Evolutionary conservation across 1,140 invertebrate species (phyloP).

Genomic region (Heliconius melpomene): DNA sequence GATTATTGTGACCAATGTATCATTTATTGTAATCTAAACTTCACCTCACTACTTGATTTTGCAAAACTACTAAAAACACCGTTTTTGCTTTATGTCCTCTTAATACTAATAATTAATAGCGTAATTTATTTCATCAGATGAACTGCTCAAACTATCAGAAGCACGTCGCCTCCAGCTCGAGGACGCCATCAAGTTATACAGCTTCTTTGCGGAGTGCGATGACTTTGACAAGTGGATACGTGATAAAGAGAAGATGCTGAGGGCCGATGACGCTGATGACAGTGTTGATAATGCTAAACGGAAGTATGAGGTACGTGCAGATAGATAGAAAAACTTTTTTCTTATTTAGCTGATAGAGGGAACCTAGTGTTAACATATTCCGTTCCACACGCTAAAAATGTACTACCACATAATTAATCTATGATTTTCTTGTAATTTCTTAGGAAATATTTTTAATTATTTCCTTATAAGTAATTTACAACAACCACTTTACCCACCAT

Average conservation of each 20-base stretch:
- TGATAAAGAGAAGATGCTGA: slow-evolving; percentile 95
- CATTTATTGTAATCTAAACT: too few species aligned
- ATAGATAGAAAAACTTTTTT: background rate
- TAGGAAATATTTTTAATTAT: too few species aligned
- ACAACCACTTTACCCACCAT: too few species aligned
- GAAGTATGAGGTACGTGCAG: slow-evolving; percentile 91
- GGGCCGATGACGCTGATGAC: slow-evolving; percentile 91
- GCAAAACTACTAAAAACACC: too few species aligned
- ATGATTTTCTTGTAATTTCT: too few species aligned
- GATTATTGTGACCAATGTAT: too few species aligned
- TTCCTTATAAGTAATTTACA: too few species aligned
- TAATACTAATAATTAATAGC: too few species aligned
- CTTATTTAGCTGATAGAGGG: background rate
- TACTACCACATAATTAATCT: too few species aligned
- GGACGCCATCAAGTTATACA: slow-evolving; percentile 95
- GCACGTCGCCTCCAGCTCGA: slow-evolving; percentile 91
- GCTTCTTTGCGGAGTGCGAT: slow-evolving; percentile 98
- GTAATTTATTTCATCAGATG: slow-evolving; percentile 57
- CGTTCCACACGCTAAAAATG: background rate
- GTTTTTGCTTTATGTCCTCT: too few species aligned
- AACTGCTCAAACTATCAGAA: slow-evolving; percentile 90
- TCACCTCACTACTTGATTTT: too few species aligned
- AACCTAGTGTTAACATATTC: background rate
- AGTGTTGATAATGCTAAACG: slow-evolving; percentile 96
- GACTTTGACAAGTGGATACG: slow-evolving; percentile 99